These are phyloP conservation scores for Trachelipus rathkii DNA, from an alignment of 1,140 invertebrate genomes.

Conservation along the genomic window DNA sequence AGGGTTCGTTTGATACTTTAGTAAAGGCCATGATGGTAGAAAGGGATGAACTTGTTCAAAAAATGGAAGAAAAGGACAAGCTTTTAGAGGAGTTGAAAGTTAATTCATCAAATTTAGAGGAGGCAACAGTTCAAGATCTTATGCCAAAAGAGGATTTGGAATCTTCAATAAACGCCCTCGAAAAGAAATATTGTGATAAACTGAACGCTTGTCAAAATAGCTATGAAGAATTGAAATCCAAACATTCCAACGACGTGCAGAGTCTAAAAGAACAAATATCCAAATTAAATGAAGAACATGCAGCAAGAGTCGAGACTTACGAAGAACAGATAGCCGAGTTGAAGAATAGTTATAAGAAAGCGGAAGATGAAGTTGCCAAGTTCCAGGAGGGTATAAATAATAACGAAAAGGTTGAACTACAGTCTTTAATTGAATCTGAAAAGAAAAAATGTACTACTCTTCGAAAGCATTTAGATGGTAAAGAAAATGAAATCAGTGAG, in stretches of 20 bases:
- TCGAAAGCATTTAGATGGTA: too few relatives aligned
- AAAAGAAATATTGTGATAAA: constrained; percentile 26
- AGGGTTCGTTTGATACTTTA: constrained; percentile 47
- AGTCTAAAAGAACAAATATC: neutral
- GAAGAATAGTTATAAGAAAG: constrained; percentile 45
- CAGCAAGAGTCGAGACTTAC: neutral
- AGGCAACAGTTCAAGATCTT: neutral
- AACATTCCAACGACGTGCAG: constrained; percentile 29
- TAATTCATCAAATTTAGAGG: neutral
- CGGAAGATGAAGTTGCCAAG: constrained; percentile 35
- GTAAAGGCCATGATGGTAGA: constrained; percentile 49
- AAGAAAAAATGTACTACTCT: too few relatives aligned
- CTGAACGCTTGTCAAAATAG: constrained; percentile 37
- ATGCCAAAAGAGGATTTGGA: neutral
- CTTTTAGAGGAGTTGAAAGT: neutral
- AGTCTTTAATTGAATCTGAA: too few relatives aligned
- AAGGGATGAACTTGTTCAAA: constrained; percentile 46
- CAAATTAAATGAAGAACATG: neutral
- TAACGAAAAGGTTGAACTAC: too few relatives aligned
- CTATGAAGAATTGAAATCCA: constrained; percentile 26
- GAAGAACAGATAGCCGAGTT: neutral
- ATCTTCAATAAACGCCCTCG: constrained; percentile 14
- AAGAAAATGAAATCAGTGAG: too few relatives aligned
- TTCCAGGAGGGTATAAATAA: too few relatives aligned
- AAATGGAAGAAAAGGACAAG: constrained; percentile 35